A percentile compares a stretch with the other conserved stretches of the same genome.
Evolutionary conservation across 2,113 vertebrate genomes (phyloP).

Genomic region (Lontra canadensis): DNA sequence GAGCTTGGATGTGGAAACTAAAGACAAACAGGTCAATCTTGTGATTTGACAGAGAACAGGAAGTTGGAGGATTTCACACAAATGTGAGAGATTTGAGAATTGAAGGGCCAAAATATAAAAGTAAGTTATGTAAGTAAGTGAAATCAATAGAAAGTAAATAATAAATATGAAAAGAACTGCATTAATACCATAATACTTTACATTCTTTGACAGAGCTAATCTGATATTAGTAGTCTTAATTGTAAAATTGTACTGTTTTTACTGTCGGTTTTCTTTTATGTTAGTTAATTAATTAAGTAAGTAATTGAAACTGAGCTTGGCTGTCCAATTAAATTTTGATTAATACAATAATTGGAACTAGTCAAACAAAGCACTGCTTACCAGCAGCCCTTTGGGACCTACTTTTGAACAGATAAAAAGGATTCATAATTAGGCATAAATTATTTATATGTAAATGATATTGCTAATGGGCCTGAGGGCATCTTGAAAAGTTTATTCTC

Average conservation of each 20-base stretch:
- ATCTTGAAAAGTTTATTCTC: conserved; percentile 47
- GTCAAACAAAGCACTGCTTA: conserved; percentile 59
- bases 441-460: conserved; percentile 64
- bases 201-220: conserved; percentile 11
- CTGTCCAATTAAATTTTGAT: conserved; percentile 75
- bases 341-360: conserved; percentile 71
- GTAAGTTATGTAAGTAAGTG: background rate
- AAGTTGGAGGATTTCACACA: background rate
- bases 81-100: background rate
- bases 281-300: conserved; percentile 59
- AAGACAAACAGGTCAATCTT: background rate
- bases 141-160: background rate
- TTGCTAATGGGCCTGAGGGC: background rate
- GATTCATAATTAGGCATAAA: conserved; percentile 57
- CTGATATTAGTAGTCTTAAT: conserved; percentile 9
- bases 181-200: background rate
- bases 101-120: background rate
- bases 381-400: conserved; percentile 21
- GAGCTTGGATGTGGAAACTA: background rate
- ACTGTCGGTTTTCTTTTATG: conserved; percentile 1
- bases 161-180: background rate
- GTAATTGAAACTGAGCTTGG: conserved; percentile 53
- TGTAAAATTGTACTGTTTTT: conserved; percentile 42
- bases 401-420: conserved; percentile 65
- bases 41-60: background rate